Evolutionary conservation across 2,888 invertebrate genomes (phyloP).

Genomic region (Sinohyriopsis cumingii): DNA sequence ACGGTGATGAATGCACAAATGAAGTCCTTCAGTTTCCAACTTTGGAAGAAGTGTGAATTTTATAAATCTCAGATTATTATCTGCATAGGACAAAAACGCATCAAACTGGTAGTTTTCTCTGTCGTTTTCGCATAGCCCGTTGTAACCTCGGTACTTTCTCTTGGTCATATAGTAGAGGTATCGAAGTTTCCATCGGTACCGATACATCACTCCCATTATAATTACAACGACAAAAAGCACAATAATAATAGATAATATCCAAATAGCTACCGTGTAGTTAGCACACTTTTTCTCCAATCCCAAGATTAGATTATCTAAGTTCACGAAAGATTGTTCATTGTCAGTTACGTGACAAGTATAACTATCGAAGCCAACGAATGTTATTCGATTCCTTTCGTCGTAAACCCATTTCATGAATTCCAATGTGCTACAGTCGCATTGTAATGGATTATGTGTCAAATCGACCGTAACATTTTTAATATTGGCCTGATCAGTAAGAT

Average conservation of each 20-base stretch:
- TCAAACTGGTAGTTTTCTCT: constrained; percentile 14
- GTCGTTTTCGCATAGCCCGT: not conserved
- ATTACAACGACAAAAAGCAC: constrained; percentile 12
- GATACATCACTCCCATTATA: constrained; percentile 19
- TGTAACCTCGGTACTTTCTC: constrained; percentile 15
- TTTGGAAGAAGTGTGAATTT: constrained; percentile 9
- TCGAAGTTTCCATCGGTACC: constrained; percentile 32
- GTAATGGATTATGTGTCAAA: too few relatives aligned
- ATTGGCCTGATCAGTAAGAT: too few relatives aligned
- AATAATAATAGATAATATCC: constrained; percentile 9
- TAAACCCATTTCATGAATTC: too few relatives aligned
- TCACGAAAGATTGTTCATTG: too few relatives aligned
- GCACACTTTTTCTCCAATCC: constrained; percentile 4
- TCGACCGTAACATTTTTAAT: too few relatives aligned
- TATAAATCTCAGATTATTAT: constrained; percentile 18
- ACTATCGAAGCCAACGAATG: too few relatives aligned
- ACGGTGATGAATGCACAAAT: constrained; percentile 41
- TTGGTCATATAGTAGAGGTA: constrained; percentile 25
- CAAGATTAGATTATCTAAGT: too few relatives aligned
- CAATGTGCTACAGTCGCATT: too few relatives aligned
- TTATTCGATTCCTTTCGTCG: too few relatives aligned
- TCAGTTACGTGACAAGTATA: too few relatives aligned
- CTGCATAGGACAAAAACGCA: constrained; percentile 27
- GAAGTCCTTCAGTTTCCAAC: constrained; percentile 16
- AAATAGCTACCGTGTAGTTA: constrained; percentile 3